Percentiles rank a stretch among this genome's conserved stretches.
Evolutionary conservation across 1,140 invertebrate genomes (phyloP).

Genomic region (Chrysoperla carnea): DNA sequence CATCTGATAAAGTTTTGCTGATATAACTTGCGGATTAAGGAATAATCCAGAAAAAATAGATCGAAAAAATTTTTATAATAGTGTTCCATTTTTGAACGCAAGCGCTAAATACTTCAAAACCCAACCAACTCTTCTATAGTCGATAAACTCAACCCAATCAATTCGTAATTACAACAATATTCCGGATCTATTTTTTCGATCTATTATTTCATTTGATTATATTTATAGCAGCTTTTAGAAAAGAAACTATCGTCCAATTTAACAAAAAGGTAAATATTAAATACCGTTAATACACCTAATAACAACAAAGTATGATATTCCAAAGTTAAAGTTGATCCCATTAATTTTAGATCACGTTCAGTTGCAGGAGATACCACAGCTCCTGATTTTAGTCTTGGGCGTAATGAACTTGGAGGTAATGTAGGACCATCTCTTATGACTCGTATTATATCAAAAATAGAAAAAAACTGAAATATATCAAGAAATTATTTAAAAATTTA

Average conservation of each 20-base stretch:
- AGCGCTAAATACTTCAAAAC: no score
- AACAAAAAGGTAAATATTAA: slow-evolving; percentile 2
- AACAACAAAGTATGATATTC: slow-evolving; percentile 17
- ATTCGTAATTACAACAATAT: no score
- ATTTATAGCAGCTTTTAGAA: no score
- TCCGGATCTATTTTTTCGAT: no score
- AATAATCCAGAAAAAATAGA: no score
- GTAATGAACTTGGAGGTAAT: slow-evolving; percentile 12
- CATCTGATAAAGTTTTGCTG: no score
- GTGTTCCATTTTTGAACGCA: no score
- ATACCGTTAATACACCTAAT: slow-evolving; percentile 13
- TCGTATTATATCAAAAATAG: slow-evolving; percentile 14
- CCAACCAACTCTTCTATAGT: no score
- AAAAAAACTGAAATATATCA: slow-evolving; percentile 13
- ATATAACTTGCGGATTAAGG: no score
- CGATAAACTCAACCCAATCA: no score
- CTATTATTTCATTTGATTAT: no score
- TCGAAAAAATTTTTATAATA: no score
- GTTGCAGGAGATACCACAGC: slow-evolving; percentile 11
- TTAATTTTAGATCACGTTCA: slow-evolving; percentile 16
- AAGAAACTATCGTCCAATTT: not conserved
- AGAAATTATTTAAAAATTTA: not conserved
- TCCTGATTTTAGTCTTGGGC: slow-evolving; percentile 11
- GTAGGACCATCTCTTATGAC: slow-evolving; percentile 14
- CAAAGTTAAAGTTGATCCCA: slow-evolving; percentile 13